Evolutionary conservation across 1,140 invertebrate genomes (phyloP).

Genomic region (Gryllus bimaculatus): DNA sequence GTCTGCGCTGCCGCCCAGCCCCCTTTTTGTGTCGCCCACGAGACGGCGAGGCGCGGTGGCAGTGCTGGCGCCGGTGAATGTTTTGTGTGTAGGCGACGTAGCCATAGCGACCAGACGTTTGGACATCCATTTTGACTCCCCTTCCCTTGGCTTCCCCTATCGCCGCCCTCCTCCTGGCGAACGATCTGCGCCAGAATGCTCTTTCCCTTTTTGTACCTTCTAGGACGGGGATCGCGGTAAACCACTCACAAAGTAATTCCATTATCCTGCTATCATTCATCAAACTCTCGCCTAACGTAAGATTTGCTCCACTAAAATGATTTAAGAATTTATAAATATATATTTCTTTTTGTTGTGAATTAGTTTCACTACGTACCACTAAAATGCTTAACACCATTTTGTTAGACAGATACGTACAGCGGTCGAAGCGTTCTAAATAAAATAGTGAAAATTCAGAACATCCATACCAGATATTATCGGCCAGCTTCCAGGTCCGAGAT

Average conservation of each 20-base stretch:
- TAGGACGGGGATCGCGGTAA: no score
- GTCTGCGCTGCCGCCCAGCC: not conserved
- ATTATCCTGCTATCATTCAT: no score
- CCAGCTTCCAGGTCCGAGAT: not conserved
- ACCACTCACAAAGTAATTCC: no score
- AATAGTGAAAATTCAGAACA: not conserved
- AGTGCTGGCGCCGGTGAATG: not conserved
- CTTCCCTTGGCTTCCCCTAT: not conserved
- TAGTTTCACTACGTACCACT: no score
- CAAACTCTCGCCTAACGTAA: no score
- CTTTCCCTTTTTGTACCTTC: no score
- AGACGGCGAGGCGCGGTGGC: not conserved
- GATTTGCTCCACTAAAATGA: no score
- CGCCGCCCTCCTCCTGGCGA: not conserved
- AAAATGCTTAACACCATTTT: no score
- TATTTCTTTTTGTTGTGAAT: no score
- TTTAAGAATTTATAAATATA: no score
- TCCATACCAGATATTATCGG: not conserved
- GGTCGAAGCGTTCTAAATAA: no score
- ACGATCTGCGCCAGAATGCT: not conserved
- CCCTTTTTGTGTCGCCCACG: not conserved
- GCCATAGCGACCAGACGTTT: not conserved
- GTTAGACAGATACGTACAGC: no score
- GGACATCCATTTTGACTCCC: not conserved
- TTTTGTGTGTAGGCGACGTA: not conserved